These are phyloP conservation scores for Drosophila picticornis DNA, from an alignment of 2,888 invertebrate species.

Conservation along the genomic window DNA sequence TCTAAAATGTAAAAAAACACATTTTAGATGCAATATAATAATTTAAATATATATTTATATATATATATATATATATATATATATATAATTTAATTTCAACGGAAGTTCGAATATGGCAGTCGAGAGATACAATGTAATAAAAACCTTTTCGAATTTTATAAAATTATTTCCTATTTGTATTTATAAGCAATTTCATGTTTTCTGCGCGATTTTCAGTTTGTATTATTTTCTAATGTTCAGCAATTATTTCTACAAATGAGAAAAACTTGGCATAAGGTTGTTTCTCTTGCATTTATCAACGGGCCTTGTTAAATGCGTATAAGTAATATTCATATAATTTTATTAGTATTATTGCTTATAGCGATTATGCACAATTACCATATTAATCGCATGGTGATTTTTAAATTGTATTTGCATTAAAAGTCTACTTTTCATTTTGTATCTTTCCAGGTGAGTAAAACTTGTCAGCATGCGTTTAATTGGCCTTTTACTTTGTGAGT, in stretches of 20 bases:
- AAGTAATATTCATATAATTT: conserved; percentile 43
- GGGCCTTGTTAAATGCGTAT: conserved; percentile 42
- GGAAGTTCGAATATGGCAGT: not conserved
- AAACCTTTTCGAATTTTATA: too few relatives aligned
- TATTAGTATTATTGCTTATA: conserved; percentile 1
- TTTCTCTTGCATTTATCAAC: not conserved
- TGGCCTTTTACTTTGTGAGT: conserved; percentile 42
- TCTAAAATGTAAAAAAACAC: not conserved
- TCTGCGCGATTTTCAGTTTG: too few relatives aligned
- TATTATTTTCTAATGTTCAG: not conserved
- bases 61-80: not conserved
- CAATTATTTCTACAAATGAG: too few relatives aligned
- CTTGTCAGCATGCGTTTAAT: conserved; percentile 61
- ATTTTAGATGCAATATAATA: not conserved
- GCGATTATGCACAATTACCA: conserved; percentile 9
- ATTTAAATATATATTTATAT: not conserved
- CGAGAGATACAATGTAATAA: not conserved
- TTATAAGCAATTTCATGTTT: too few relatives aligned
- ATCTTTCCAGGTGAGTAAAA: conserved; percentile 77
- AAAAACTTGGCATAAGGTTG: too few relatives aligned
- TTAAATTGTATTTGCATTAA: conserved; percentile 34
- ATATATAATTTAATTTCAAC: not conserved
- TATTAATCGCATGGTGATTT: conserved; percentile 42
- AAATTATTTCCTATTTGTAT: too few relatives aligned
- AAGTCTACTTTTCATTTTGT: conserved; percentile 35